Percentiles rank a stretch among this genome's conserved stretches.
phyloP scores from a whole-genome alignment of 2,888 invertebrate genomes.

The Keiferia lycopersicella region DNA sequence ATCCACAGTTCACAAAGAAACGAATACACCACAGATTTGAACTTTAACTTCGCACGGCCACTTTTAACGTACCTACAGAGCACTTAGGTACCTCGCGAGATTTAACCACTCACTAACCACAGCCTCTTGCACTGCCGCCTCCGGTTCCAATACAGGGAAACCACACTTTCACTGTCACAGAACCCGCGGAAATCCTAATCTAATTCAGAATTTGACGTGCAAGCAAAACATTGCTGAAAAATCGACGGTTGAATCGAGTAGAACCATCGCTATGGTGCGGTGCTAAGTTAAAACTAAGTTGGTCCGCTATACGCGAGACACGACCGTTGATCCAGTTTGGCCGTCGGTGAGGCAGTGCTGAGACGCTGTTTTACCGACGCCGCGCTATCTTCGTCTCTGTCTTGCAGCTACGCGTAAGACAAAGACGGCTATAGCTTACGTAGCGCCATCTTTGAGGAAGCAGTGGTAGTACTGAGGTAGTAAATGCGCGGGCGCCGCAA shows the following conservation, averaged over 20 bases:
- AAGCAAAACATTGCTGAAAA: constrained; percentile 64
- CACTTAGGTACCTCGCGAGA: constrained; percentile 71
- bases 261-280: constrained; percentile 66
- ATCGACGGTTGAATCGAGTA: constrained; percentile 57
- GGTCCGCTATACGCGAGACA: constrained; percentile 68
- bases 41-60: constrained; percentile 72
- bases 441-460: constrained; percentile 54
- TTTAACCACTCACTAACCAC: constrained; percentile 63
- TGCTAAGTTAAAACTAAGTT: constrained; percentile 78
- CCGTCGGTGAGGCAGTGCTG: constrained; percentile 66
- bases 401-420: constrained; percentile 39
- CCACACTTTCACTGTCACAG: constrained; percentile 50
- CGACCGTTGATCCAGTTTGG: constrained; percentile 80
- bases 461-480: constrained; percentile 61
- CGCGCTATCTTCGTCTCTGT: constrained; percentile 49
- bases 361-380: constrained; percentile 66
- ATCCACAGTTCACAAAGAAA: constrained; percentile 56
- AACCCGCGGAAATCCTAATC: constrained; percentile 52
- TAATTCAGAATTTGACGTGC: constrained; percentile 60
- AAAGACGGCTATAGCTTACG: constrained; percentile 48
- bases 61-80: constrained; percentile 71
- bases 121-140: constrained; percentile 53
- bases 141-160: constrained; percentile 43
- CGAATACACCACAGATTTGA: constrained; percentile 69
- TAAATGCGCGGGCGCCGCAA: constrained; percentile 70